These are phyloP conservation scores for Mixornis gularis DNA, from an alignment of 2,113 vertebrate genomes.

Conservation along the genomic window DNA sequence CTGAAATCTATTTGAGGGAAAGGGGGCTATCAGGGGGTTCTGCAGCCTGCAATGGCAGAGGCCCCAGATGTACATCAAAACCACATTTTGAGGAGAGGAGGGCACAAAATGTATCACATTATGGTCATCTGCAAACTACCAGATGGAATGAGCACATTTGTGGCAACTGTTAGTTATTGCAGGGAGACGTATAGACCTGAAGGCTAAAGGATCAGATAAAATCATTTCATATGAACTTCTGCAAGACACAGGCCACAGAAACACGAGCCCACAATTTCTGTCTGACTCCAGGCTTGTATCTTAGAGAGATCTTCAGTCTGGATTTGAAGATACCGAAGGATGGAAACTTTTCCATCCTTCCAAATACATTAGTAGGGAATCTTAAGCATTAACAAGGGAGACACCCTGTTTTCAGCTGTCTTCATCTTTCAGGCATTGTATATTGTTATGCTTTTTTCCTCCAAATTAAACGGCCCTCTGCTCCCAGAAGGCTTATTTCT, in stretches of 20 bases:
- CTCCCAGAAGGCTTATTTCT: background rate
- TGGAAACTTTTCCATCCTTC: background rate
- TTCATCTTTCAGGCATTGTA: background rate
- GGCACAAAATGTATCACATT: background rate
- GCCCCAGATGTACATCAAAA: accelerated
- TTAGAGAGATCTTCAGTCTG: background rate
- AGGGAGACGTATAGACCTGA: background rate
- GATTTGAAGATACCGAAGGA: background rate
- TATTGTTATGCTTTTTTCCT: background rate
- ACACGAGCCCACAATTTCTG: background rate
- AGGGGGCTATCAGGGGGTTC: background rate
- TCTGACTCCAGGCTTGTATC: background rate
- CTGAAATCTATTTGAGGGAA: background rate
- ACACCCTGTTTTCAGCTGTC: background rate
- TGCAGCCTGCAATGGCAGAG: background rate
- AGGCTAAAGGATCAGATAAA: constrained; percentile 7
- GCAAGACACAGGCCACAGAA: background rate
- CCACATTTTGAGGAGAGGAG: accelerated
- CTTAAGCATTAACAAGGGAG: background rate
- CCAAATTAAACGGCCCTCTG: background rate
- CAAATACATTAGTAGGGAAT: background rate
- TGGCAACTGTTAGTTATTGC: background rate
- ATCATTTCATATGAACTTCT: background rate
- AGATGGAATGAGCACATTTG: background rate
- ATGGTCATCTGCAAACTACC: background rate